These are phyloP conservation scores for roundworm (Caenorhabditis elegans) DNA, from an alignment of 1,140 invertebrate genomes.

Conservation along the genomic window WBcel235 BX284606.5:6332001-6332500, in stretches of 20 bases:
- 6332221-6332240: conserved; percentile 37
- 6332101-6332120: conserved; percentile 47
- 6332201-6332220: conserved; percentile 46
- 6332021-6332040: conserved; percentile 54
- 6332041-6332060: conserved; percentile 53
- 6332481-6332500: conserved; percentile 39
- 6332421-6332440: conserved; percentile 37
- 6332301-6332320: conserved; percentile 37
- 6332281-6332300: conserved; percentile 28
- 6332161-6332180: conserved; percentile 56
- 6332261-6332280: conserved; percentile 39
- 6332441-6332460: conserved; percentile 35
- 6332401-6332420: conserved; percentile 38
- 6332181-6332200: conserved; percentile 49
- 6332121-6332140: conserved; percentile 47
- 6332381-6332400: conserved; percentile 39
- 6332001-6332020: conserved; percentile 38
- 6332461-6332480: conserved; percentile 38
- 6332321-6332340: conserved; percentile 41
- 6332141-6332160: conserved; percentile 43
- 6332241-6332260: conserved; percentile 40
- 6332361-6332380: conserved; percentile 32
- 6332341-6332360: conserved; percentile 41
- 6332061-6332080: conserved; percentile 53
- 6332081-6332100: conserved; percentile 47